Evolutionary conservation across 2,113 vertebrate genomes (phyloP).

Genomic region (Centropristis striata): DNA sequence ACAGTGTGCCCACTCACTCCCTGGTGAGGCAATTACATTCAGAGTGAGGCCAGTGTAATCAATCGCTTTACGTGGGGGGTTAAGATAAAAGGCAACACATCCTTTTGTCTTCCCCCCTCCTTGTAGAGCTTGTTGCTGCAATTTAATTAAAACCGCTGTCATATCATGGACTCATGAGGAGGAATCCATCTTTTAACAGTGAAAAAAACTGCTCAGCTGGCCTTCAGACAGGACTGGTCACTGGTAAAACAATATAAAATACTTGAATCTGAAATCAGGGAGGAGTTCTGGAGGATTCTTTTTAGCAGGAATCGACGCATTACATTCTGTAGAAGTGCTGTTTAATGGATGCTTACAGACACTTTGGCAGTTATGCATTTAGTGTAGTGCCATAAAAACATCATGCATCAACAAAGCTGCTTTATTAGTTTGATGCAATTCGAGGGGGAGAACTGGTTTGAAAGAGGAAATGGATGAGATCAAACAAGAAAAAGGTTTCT

Average conservation of each 20-base stretch:
- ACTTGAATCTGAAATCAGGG: not conserved
- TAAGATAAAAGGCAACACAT: conserved; percentile 4
- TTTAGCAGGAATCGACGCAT: conserved; percentile 8
- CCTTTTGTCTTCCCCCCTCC: conserved; percentile 3
- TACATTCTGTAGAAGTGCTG: conserved; percentile 3
- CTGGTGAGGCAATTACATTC: conserved; percentile 19
- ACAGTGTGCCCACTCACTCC: not conserved
- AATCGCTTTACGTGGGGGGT: conserved; percentile 1
- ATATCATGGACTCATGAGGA: not conserved
- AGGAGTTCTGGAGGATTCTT: not conserved
- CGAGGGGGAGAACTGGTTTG: conserved; percentile 5
- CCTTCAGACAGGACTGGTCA: not conserved
- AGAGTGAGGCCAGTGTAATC: conserved; percentile 3
- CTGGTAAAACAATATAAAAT: not conserved
- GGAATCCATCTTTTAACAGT: conserved; percentile 25
- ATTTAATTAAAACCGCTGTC: conserved; percentile 39
- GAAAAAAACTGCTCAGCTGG: conserved; percentile 7
- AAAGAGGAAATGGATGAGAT: conserved; percentile 21
- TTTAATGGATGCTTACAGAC: conserved; percentile 44
- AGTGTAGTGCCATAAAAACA: conserved; percentile 15
- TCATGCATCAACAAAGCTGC: conserved; percentile 24
- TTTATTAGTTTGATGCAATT: conserved; percentile 4
- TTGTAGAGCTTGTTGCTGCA: not conserved
- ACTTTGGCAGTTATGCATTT: conserved; percentile 38
- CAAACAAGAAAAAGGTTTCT: conserved; percentile 20